phyloP scores from a whole-genome alignment of 1,140 invertebrate species.

The Daktulosphaira vitifoliae region DNA sequence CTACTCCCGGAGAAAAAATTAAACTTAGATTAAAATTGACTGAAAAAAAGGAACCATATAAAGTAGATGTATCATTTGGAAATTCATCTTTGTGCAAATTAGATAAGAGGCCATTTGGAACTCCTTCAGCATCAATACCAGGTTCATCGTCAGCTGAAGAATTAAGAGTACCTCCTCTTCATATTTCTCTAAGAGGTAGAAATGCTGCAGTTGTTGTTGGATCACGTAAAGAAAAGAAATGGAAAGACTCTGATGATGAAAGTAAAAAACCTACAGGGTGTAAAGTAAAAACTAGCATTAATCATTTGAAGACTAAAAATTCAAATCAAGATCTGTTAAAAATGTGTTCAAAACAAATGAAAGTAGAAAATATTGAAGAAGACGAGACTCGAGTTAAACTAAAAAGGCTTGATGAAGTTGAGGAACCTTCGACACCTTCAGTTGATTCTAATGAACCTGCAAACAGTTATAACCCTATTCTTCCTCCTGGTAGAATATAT shows the following conservation, averaged over 20 bases:
- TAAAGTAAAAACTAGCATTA: slow-evolving; percentile 22
- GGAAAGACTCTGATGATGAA: slow-evolving; percentile 35
- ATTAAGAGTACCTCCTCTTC: slow-evolving; percentile 74
- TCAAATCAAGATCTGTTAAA: slow-evolving; percentile 26
- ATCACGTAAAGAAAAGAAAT: slow-evolving; percentile 63
- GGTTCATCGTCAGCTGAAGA: slow-evolving; percentile 47
- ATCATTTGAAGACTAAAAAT: slow-evolving; percentile 24
- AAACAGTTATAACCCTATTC: slow-evolving; percentile 18
- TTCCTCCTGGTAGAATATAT: slow-evolving; percentile 34
- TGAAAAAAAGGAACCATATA: slow-evolving; percentile 74
- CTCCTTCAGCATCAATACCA: slow-evolving; percentile 3
- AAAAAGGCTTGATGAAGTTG: slow-evolving; percentile 24
- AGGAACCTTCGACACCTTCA: slow-evolving; percentile 37
- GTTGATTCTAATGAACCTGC: slow-evolving; percentile 10
- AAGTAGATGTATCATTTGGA: slow-evolving; percentile 66
- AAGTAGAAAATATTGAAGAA: slow-evolving; percentile 20
- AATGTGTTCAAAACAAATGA: slow-evolving; percentile 31
- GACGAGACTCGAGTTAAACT: slow-evolving; percentile 25
- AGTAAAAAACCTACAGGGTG: slow-evolving; percentile 28
- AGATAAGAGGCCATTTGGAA: slow-evolving; percentile 26
- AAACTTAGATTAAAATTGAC: slow-evolving; percentile 67
- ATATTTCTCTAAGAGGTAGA: slow-evolving; percentile 74
- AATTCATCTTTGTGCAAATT: slow-evolving; percentile 44
- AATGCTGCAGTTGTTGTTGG: slow-evolving; percentile 81
- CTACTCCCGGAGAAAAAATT: slow-evolving; percentile 56